Base-by-base conservation (phyloP, 92 coral and sea anemone genomes). In the Paragorgia papillata region DNA sequence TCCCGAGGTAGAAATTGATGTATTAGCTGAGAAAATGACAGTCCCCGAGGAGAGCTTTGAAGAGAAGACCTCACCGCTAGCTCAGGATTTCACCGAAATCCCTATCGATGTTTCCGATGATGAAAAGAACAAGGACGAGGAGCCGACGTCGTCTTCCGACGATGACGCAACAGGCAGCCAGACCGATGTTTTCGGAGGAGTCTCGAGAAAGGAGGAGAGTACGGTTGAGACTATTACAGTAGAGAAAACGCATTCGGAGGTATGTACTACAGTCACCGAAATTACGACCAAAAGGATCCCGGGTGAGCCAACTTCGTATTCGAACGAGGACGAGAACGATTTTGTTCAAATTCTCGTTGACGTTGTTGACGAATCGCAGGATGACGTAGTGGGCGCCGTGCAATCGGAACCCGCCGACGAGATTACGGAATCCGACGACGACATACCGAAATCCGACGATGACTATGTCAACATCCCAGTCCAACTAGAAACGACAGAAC, bases 201-300 rank as follows among this genome's bases (percentile, higher is more conserved):
- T 62, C 1, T 31, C 28, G 27, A 66, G 30, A 8, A 34, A 22
- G 50, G 64, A 53, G 43, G 63, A 71, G 18, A 71, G 63, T 20
- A 53, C 64, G 4, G 61, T 71, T 9, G 64, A 71, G 41, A 71
- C 78, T 14, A 58, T 71, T 18, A 71, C 18, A 30, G 63, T 71
- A 17, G 78, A 71, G 44, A 55, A 71, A 71, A 71, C 78, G 24
- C 64, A 54, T 34, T 71, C 78, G 4, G 63, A 71, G 24, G 64
- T 71, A 25, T 63, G 48, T 5, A 63, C 69, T n/a, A 33, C 78
- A 15, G 64, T 71, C 28, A 70, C 77, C 20, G 77, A 70, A 25
- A 55, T 54, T 5, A 51, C 43, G 49, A 55, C 78, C 30, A 55
- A 24, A 44, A 54, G 41, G n/a, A 7, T 55, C 32, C 51, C 78